Percentiles rank a stretch among this genome's conserved stretches.
Conservation (phyloP, 2,888 invertebrate genomes). For the Lissocephala sabroskyi region DNA sequence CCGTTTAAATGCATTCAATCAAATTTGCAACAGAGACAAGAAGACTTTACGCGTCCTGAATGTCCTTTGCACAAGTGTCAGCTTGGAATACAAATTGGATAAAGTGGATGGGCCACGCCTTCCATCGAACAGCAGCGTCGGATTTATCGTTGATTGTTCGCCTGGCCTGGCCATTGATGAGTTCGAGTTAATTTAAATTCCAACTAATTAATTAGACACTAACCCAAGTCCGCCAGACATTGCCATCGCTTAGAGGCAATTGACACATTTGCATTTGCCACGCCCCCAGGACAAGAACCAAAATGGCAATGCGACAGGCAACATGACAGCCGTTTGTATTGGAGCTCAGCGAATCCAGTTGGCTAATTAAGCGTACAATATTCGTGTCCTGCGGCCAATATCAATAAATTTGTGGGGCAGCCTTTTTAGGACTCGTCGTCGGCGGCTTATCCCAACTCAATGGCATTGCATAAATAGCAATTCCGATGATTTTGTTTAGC, state of each 20-base stretch:
- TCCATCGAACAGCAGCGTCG: constrained; percentile 28
- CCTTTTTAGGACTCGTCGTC: too few species aligned
- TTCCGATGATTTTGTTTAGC: constrained; percentile 68
- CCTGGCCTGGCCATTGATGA: constrained; percentile 25
- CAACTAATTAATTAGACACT: constrained; percentile 66
- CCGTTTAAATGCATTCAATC: constrained; percentile 51
- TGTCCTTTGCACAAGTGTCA: constrained; percentile 24
- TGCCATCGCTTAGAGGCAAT: not conserved
- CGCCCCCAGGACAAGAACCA: too few species aligned
- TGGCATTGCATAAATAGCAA: constrained; percentile 47
- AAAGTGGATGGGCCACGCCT: constrained; percentile 55
- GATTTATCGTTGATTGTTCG: constrained; percentile 6
- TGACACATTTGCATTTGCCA: not conserved
- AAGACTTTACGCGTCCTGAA: not conserved
- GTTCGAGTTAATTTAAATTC: constrained; percentile 60
- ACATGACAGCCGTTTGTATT: constrained; percentile 6
- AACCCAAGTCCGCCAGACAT: constrained; percentile 9
- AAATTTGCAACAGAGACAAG: too few species aligned
- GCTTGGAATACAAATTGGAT: constrained; percentile 57
- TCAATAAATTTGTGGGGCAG: constrained; percentile 28
- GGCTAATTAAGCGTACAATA: constrained; percentile 48
- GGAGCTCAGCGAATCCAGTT: constrained; percentile 21
- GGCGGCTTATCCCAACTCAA: constrained; percentile 26
- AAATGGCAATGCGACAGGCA: not conserved
- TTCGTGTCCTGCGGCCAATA: constrained; percentile 1